Conservation (phyloP, 2,888 invertebrate genomes). For the Lutraria lutraria region DNA sequence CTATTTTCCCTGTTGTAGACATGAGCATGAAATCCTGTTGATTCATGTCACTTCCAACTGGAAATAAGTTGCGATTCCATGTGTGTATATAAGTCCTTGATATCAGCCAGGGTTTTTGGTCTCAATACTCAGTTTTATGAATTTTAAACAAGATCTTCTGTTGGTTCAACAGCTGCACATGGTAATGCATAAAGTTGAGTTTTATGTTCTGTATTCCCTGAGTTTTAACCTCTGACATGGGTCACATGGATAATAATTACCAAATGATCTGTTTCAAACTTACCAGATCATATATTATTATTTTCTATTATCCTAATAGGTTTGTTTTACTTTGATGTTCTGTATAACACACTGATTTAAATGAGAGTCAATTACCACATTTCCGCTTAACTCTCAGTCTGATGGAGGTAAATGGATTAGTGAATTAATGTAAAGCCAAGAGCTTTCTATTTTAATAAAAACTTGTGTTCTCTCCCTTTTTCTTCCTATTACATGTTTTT, state of each 20-base stretch:
- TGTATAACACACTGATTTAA: not conserved
- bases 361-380: conserved; percentile 12
- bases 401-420: conserved; percentile 1
- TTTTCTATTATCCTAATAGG: not conserved
- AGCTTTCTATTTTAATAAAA: not conserved
- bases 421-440: not conserved
- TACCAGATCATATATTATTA: conserved; percentile 25
- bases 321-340: conserved; percentile 1
- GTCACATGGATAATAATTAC: not conserved
- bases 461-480: conserved; percentile 7
- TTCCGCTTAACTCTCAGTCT: not conserved
- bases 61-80: too few species aligned
- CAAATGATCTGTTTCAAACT: not conserved
- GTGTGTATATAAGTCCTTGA: too few species aligned
- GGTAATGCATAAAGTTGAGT: too few species aligned
- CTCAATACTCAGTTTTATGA: too few species aligned
- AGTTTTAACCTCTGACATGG: not conserved
- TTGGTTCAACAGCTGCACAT: too few species aligned
- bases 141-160: too few species aligned
- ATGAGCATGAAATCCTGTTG: too few species aligned
- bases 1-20: too few species aligned
- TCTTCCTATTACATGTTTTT: not conserved
- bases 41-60: too few species aligned
- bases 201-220: not conserved
- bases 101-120: too few species aligned